Evolutionary conservation across 2,888 invertebrate genomes (phyloP).

Genomic region (Stenchaetothrips biformis): DNA sequence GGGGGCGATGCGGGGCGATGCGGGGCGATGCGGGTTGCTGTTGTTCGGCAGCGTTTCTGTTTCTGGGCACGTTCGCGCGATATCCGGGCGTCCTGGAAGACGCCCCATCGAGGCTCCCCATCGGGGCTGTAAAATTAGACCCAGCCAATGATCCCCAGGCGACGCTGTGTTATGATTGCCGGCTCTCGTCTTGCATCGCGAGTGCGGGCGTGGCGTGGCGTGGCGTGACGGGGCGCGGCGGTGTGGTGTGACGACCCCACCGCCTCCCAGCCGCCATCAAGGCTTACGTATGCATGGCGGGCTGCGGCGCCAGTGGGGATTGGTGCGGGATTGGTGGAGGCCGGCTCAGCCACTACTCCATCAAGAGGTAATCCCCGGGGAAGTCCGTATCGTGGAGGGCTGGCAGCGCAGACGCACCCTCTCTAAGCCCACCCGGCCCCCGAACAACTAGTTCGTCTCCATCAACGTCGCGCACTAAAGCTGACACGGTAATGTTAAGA

Average conservation of each 20-base stretch:
- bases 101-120: too few species aligned
- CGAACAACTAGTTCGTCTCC: too few species aligned
- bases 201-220: neutral
- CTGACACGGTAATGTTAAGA: too few species aligned
- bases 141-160: constrained; percentile 8
- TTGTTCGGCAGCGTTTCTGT: too few species aligned
- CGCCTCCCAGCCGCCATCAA: neutral
- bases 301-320: neutral
- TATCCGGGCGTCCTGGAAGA: too few species aligned
- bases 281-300: constrained; percentile 19
- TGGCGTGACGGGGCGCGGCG: too few species aligned
- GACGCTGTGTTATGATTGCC: constrained; percentile 1
- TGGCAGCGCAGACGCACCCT: neutral
- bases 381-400: neutral
- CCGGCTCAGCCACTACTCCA: neutral
- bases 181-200: neutral
- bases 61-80: too few species aligned
- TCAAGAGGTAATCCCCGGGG: constrained; percentile 14
- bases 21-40: too few species aligned
- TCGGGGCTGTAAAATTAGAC: constrained; percentile 12
- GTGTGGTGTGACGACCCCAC: too few species aligned
- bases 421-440: neutral
- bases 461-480: too few species aligned
- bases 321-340: neutral
- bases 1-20: too few species aligned